phyloP scores from a whole-genome alignment of 2,888 invertebrate genomes.

The Pterostichus madidus region DNA sequence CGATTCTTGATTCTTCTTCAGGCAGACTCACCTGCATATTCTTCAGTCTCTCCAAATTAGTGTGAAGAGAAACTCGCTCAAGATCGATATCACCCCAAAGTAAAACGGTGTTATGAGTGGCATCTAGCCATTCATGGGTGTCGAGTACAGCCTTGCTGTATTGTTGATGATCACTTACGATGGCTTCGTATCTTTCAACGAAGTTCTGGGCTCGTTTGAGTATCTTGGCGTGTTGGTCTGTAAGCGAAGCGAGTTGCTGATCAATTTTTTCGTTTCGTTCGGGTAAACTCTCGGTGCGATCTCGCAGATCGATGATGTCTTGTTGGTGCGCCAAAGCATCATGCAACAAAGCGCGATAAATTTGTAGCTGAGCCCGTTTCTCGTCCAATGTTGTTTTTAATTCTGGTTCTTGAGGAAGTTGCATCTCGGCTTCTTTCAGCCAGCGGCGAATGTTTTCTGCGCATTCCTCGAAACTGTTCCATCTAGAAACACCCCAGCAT shows the following conservation, averaged over 20 bases:
- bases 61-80: slow-evolving; percentile 90
- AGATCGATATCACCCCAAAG: slow-evolving; percentile 91
- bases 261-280: slow-evolving; percentile 88
- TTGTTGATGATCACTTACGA: slow-evolving; percentile 93
- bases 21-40: slow-evolving; percentile 88
- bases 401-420: slow-evolving; percentile 88
- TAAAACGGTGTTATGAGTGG: slow-evolving; percentile 89
- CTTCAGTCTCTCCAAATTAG: slow-evolving; percentile 91
- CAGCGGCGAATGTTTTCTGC: slow-evolving; percentile 88
- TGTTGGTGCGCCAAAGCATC: slow-evolving; percentile 92
- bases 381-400: slow-evolving; percentile 93
- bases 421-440: slow-evolving; percentile 87
- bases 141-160: slow-evolving; percentile 93
- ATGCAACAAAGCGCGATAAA: slow-evolving; percentile 89
- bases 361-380: slow-evolving; percentile 92
- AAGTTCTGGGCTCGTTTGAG: slow-evolving; percentile 86
- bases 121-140: slow-evolving; percentile 92
- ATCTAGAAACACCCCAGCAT: slow-evolving; percentile 76
- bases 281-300: slow-evolving; percentile 89
- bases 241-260: slow-evolving; percentile 84
- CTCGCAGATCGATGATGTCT: slow-evolving; percentile 89
- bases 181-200: slow-evolving; percentile 91
- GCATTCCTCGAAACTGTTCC: slow-evolving; percentile 95
- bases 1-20: slow-evolving; percentile 92
- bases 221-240: slow-evolving; percentile 86